Evolutionary conservation across 2,113 vertebrate species (phyloP).

Genomic region (Syngnathus floridae): DNA sequence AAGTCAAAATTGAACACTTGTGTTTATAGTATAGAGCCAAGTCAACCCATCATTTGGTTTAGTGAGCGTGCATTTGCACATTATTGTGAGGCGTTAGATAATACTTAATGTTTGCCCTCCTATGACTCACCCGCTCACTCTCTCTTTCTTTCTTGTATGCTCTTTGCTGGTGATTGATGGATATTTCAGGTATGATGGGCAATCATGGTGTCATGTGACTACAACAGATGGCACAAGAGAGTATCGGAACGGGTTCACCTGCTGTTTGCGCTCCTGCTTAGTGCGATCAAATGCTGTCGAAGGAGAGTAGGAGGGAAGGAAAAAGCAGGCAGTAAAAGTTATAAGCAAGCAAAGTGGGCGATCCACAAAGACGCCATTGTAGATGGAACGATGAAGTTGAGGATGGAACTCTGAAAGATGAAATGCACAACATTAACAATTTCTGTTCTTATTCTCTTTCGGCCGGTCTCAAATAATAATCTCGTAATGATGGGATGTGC

Average conservation of each 20-base stretch:
- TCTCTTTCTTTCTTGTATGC: conserved; percentile 9
- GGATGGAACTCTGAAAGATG: conserved; percentile 7
- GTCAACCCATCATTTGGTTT: neutral
- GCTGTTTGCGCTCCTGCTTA: conserved; percentile 83
- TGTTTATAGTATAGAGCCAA: neutral
- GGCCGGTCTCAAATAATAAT: conserved; percentile 51
- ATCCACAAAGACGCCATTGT: conserved; percentile 27
- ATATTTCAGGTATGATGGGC: conserved; percentile 89
- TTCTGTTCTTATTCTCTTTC: conserved; percentile 17
- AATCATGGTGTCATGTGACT: conserved; percentile 80
- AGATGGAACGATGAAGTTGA: conserved; percentile 21
- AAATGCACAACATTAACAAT: conserved; percentile 5
- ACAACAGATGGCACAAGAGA: conserved; percentile 84
- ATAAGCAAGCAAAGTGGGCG: conserved; percentile 9
- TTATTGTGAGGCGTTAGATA: neutral
- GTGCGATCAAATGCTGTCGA: conserved; percentile 71
- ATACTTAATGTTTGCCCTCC: conserved; percentile 1
- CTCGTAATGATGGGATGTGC: conserved; percentile 57
- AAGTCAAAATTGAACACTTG: too few relatives aligned
- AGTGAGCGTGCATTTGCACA: neutral
- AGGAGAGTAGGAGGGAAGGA: conserved; percentile 45
- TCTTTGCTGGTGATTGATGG: conserved; percentile 81
- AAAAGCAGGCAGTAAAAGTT: conserved; percentile 11
- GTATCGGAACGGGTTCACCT: conserved; percentile 74
- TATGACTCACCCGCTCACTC: neutral